These are phyloP conservation scores for Scartelaos histophorus DNA, from an alignment of 2,113 vertebrate species.

Conservation along the genomic window DNA sequence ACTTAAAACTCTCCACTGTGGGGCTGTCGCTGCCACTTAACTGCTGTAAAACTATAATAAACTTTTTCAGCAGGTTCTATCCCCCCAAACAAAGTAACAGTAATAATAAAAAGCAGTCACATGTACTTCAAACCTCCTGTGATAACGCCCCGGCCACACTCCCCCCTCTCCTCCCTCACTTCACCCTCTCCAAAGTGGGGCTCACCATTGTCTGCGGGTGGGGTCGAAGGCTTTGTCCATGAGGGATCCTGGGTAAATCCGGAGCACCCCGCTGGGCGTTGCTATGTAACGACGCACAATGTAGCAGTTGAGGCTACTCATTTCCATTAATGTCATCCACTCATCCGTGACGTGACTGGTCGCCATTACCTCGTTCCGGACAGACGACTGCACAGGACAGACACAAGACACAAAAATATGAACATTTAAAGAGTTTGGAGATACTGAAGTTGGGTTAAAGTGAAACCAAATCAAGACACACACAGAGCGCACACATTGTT, in stretches of 20 bases:
- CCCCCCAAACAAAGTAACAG: too few species aligned
- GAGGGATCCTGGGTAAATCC: constrained; percentile 98
- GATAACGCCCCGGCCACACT: background rate
- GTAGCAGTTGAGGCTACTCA: constrained; percentile 97
- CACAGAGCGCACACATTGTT: too few species aligned
- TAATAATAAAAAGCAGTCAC: too few species aligned
- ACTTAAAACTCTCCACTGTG: too few species aligned
- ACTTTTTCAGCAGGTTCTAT: too few species aligned
- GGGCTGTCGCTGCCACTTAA: too few species aligned
- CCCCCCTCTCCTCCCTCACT: constrained; percentile 9
- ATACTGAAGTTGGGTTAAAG: too few species aligned
- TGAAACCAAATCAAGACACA: too few species aligned
- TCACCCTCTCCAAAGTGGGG: constrained; percentile 57
- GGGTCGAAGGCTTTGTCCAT: constrained; percentile 99
- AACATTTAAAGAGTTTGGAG: background rate
- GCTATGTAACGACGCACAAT: constrained; percentile 99
- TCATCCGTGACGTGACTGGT: constrained; percentile 99
- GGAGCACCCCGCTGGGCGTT: constrained; percentile 99
- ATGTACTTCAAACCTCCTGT: background rate
- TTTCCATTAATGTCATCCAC: constrained; percentile 99
- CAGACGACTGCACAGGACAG: constrained; percentile 87
- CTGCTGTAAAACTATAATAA: too few species aligned
- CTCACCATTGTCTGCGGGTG: constrained; percentile 98
- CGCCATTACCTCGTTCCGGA: constrained; percentile 99
- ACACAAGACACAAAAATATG: constrained; percentile 36